Percentiles rank a stretch among this genome's conserved stretches.
These are phyloP conservation scores for Eospalax fontanierii DNA, from an alignment of 2,797 vertebrate species.

Conservation along the genomic window DNA sequence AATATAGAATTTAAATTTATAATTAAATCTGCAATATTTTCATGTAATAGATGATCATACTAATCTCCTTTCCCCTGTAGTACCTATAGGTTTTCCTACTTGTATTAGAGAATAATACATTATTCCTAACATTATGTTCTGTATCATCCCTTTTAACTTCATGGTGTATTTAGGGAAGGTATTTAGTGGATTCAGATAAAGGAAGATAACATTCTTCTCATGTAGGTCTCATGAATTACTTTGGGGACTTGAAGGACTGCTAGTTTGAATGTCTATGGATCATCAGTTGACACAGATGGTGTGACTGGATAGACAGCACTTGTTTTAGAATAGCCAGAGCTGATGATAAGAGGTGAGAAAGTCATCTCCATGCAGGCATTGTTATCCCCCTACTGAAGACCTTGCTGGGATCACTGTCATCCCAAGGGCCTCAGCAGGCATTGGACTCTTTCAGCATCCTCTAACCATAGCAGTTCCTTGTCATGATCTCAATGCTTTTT, in stretches of 20 bases:
- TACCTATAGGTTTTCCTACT: neutral
- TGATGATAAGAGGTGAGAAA: neutral
- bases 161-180: neutral
- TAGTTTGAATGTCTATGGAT: neutral
- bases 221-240: neutral
- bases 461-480: neutral
- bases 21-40: neutral
- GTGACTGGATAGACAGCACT: neutral
- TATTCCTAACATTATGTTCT: neutral
- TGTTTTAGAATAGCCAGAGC: neutral
- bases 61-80: neutral
- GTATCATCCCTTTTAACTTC: conserved; percentile 4
- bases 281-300: neutral
- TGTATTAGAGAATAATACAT: neutral
- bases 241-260: neutral
- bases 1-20: conserved; percentile 4
- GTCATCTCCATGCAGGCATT: neutral
- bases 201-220: neutral
- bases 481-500: neutral
- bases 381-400: accelerated
- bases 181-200: neutral
- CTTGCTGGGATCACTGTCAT: neutral
- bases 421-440: neutral
- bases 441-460: neutral
- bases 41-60: neutral